These are phyloP conservation scores for Drosophila affinis DNA, from an alignment of 2,888 invertebrate genomes.

Conservation along the genomic window DNA sequence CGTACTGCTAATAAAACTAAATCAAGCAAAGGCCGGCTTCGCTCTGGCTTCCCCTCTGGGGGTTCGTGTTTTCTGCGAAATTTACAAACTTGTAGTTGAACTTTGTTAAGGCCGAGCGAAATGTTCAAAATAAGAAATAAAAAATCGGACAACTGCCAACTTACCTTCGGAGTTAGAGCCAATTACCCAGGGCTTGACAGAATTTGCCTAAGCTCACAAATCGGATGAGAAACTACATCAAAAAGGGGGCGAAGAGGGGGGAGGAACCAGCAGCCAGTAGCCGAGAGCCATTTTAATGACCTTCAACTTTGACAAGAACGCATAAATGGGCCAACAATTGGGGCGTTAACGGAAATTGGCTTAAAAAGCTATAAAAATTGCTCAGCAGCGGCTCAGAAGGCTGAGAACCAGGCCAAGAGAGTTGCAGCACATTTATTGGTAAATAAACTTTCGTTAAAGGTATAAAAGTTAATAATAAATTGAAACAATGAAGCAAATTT, in stretches of 20 bases:
- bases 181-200: constrained; percentile 57
- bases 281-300: constrained; percentile 64
- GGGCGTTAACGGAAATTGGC: constrained; percentile 77
- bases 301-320: constrained; percentile 59
- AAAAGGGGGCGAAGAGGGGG: constrained; percentile 1
- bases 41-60: neutral
- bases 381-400: constrained; percentile 9
- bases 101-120: constrained; percentile 13
- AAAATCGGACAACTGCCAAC: neutral
- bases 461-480: constrained; percentile 77
- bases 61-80: constrained; percentile 48
- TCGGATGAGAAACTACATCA: constrained; percentile 34
- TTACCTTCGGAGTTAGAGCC: constrained; percentile 28
- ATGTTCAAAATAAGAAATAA: neutral
- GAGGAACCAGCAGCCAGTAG: neutral
- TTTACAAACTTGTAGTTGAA: constrained; percentile 45
- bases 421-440: constrained; percentile 67
- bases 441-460: constrained; percentile 67
- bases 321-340: constrained; percentile 50
- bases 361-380: constrained; percentile 72
- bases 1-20: constrained; percentile 73
- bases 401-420: neutral
- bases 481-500: constrained; percentile 73
- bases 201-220: constrained; percentile 51
- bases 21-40: constrained; percentile 53